Evolutionary conservation across 2,888 invertebrate genomes (phyloP), one percentile per base, ranked within the genome.

Genomic region (Matsumyia berberina): DNA sequence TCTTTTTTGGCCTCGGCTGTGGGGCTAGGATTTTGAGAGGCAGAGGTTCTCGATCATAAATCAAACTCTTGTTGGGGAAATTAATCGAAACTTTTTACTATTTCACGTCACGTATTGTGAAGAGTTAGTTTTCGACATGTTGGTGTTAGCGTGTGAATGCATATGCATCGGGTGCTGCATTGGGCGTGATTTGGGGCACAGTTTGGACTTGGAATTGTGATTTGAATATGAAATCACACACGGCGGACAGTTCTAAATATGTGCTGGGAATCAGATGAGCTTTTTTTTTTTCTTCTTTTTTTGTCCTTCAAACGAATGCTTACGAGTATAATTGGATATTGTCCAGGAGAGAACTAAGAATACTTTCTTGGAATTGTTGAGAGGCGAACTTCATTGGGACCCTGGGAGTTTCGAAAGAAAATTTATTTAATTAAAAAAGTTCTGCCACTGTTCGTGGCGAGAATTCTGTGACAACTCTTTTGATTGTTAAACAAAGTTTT

Each of bases 401-500:
- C 42, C 42, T 55, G 42, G 35, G 46, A 42, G 29, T 58, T 35
- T 58, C 12, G 6, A 35, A 29, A 24, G 57, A 15, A 58, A 60
- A 80, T 62, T 74, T 80, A 80, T 80, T 80, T 80, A 80, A 80
- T 80, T 73, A 74, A 80, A 74, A 80, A 74, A 46, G 44, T 74
- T 57, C 12, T 51, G 11, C 62, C 44, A 31, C 33, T 29, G 11
- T 24, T 78, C 19, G 57, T 46, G 78, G 79, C 53, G 39, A 35
- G 58, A 79, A 51, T 73, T 42, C 66, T 66, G 33, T 74, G 73
- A 67, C 66, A 80, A 66, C 66, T 73, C 74, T 60, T 60, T 49
- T 60, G 60, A 74, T 80, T 80, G 64, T 67, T 73, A 29, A 24
- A 11, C 11, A 51, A 53, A 73, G 73, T 72, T 72, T 39, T 37